Evolutionary conservation across 2,797 vertebrate genomes (phyloP).

Genomic region (Coluber constrictor): DNA sequence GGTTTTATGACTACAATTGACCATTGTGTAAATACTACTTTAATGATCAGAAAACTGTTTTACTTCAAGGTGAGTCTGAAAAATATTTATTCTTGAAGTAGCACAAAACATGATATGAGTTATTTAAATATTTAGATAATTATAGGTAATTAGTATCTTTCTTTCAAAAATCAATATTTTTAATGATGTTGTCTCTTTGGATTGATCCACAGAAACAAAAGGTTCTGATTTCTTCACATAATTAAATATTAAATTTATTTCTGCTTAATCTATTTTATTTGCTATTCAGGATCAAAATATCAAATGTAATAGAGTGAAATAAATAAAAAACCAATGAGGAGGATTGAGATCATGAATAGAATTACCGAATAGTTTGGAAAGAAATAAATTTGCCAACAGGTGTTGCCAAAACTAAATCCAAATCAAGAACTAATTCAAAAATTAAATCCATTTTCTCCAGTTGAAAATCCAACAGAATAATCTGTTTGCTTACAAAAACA

Average conservation of each 20-base stretch:
- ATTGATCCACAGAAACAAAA: not conserved
- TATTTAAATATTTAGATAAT: not conserved
- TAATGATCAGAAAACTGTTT: not conserved
- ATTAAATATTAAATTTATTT: not conserved
- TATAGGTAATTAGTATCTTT: not conserved
- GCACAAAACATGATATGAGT: not conserved
- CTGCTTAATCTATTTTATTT: not conserved
- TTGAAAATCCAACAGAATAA: not conserved
- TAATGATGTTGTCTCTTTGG: not conserved
- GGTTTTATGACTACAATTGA: constrained; percentile 29
- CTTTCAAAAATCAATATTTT: not conserved
- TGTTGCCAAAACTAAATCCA: not conserved
- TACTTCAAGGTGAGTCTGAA: constrained; percentile 16
- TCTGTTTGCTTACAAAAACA: not conserved
- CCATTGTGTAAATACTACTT: constrained; percentile 14
- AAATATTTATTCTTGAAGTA: not conserved
- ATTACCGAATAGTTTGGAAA: not conserved
- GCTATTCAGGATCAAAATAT: not conserved
- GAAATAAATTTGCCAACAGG: not conserved
- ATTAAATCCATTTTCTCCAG: not conserved
- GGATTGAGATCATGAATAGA: not conserved
- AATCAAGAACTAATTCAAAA: not conserved
- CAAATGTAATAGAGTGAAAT: not conserved
- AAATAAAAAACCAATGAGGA: not conserved
- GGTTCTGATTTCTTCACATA: not conserved